Evolutionary conservation across 2,113 vertebrate genomes (phyloP), one percentile per base, ranked within the genome.

Genomic region (Pardalotus punctatus): DNA sequence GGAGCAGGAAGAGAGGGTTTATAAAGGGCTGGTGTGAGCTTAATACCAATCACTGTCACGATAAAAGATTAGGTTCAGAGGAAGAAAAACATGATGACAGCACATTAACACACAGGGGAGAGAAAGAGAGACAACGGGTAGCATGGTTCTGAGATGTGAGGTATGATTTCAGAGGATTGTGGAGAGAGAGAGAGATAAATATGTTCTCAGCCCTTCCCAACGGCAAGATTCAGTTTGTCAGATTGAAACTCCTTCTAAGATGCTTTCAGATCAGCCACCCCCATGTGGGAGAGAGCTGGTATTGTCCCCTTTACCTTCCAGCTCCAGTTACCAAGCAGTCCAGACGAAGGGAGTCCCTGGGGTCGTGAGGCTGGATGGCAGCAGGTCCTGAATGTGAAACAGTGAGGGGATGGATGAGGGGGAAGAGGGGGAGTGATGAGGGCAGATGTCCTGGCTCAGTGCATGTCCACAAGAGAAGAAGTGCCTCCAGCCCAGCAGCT

Each of bases 111-210:
- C 64, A 88, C 14, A 72, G 21, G 3, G 33, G 42, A 83, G n/a
- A 94, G 67, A 90, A 77, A 85, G 64, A 86, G 67, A 93, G 70
- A 47, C 85, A 96, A 78, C 66, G 6, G 51, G 72, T 4, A 0
- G 43, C 1, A 23, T n/a, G 64, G 74, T 74, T 73, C 51, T 67
- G 82, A 95, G 94, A 92, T 90, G 58, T 1, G 11, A 36, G 38
- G 71, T 92, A 53, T 57, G 82, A 95, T 96, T 91, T 92, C 85
- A 96, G 90, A 96, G 76, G 42, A n/a, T 14, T 88, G 93, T 74
- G 90, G 94, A 93, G 50, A 97, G 91, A 94, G 62, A 88, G 50
- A 89, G 58, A 96, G 92, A 96, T 90, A 95, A 94, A 92, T 70
- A 73, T 0, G 1, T 31, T 29, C 77, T 90, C 60, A 96, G 48